Evolutionary conservation across 2,797 vertebrate genomes (phyloP).

Genomic region (Sarcophilus harrisii): DNA sequence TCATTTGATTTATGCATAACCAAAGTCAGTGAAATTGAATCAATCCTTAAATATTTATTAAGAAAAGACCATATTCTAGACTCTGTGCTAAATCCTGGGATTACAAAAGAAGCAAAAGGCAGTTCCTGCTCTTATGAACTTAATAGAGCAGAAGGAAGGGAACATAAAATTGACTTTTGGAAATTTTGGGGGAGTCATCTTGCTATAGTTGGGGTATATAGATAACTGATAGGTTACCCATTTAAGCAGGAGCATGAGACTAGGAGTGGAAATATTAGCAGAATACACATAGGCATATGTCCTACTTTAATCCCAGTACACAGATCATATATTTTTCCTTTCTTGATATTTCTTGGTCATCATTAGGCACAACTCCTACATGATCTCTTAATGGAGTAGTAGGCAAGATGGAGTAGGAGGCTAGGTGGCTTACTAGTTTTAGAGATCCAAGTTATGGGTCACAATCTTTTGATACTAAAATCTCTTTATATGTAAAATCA

Average conservation of each 20-base stretch:
- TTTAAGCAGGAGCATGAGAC: not conserved
- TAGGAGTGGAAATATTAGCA: not conserved
- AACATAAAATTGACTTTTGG: not conserved
- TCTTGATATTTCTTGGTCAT: not conserved
- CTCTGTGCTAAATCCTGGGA: not conserved
- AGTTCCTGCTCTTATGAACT: not conserved
- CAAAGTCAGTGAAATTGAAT: not conserved
- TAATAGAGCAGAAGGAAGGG: not conserved
- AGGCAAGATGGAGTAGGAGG: no score
- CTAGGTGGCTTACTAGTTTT: no score
- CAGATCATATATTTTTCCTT: not conserved
- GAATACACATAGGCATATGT: not conserved
- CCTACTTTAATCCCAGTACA: not conserved
- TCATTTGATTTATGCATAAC: not conserved
- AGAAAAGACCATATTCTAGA: not conserved
- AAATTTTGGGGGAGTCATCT: not conserved
- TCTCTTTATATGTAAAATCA: not conserved
- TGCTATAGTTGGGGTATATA: not conserved
- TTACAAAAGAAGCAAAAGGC: not conserved
- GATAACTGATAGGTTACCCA: not conserved
- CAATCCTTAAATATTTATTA: not conserved
- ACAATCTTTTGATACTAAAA: not conserved
- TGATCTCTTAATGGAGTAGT: not conserved
- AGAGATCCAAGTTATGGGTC: no score
- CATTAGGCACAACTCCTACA: not conserved